A percentile compares a stretch with the other conserved stretches of the same genome.
phyloP scores from a whole-genome alignment of 2,113 vertebrate genomes.

The Seriola dumerili region DNA sequence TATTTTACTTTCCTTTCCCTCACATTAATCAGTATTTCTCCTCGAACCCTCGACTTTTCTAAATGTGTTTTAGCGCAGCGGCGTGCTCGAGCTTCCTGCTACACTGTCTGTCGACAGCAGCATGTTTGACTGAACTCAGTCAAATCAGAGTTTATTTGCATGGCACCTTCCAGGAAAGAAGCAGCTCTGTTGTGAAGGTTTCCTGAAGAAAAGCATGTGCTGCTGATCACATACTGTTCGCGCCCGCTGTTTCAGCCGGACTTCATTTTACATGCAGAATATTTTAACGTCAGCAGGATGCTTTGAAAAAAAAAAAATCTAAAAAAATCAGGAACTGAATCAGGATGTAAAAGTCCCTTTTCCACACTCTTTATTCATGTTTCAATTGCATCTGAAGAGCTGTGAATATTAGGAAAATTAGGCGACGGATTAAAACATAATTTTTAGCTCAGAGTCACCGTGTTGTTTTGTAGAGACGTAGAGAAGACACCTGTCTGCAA shows the following conservation, averaged over 20 bases:
- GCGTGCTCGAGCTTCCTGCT: slow-evolving; percentile 1
- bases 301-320: background rate
- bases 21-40: background rate
- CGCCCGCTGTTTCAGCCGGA: background rate
- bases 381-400: background rate
- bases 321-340: background rate
- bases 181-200: background rate
- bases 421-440: background rate
- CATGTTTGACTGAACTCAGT: background rate
- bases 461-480: background rate
- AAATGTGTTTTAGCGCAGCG: too few species aligned
- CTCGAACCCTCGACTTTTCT: too few species aligned
- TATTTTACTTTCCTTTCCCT: background rate
- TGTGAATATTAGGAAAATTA: background rate
- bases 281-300: background rate
- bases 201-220: background rate
- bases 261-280: background rate
- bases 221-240: too few species aligned
- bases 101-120: background rate
- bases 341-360: background rate
- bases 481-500: background rate
- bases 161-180: background rate
- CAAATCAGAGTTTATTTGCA: slow-evolving; percentile 30
- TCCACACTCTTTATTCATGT: background rate
- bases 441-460: background rate